A percentile compares a stretch with the other conserved stretches of the same genome.
phyloP scores from a whole-genome alignment of 92 coral and sea anemone species.

The Actinernus sp. region DNA sequence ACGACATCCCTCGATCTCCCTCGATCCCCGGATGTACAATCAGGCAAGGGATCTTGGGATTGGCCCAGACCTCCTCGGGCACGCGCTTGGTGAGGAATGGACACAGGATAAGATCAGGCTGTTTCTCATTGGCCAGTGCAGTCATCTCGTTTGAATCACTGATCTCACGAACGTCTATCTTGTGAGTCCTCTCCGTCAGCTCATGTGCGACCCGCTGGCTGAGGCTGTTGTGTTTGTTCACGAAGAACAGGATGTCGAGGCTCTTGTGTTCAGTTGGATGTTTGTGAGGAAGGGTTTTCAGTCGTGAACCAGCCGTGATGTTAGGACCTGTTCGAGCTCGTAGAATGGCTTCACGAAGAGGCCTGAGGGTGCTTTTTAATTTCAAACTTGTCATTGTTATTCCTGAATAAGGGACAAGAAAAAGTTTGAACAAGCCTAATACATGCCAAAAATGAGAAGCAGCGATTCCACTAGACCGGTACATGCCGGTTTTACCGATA shows the following conservation, averaged over 20 bases:
- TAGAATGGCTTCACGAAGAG: no score
- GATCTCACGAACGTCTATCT: slow-evolving; percentile 58
- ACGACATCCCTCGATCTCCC: slow-evolving; percentile 79
- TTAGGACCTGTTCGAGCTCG: no score
- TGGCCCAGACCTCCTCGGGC: slow-evolving; percentile 64
- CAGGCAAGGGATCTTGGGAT: slow-evolving; percentile 67
- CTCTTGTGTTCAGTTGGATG: no score
- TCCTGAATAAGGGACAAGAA: no score
- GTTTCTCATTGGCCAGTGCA: slow-evolving; percentile 6
- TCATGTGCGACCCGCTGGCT: slow-evolving; percentile 82
- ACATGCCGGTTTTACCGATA: no score
- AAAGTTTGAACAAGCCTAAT: no score
- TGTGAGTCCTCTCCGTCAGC: slow-evolving; percentile 57
- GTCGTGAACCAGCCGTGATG: no score
- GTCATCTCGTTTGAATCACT: slow-evolving; percentile 57
- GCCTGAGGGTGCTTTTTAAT: no score
- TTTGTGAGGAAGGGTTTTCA: no score
- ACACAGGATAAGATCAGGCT: slow-evolving; percentile 72
- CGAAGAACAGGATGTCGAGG: slow-evolving; percentile 58
- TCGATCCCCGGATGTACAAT: slow-evolving; percentile 91
- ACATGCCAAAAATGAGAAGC: no score
- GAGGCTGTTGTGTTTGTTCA: slow-evolving; percentile 81
- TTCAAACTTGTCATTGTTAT: no score
- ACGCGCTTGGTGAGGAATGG: slow-evolving; percentile 79
- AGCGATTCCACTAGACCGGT: no score